A percentile compares a stretch with the other conserved stretches of the same genome.
Conservation (phyloP, 2,888 invertebrate genomes). For the Pimpla rufipes region DNA sequence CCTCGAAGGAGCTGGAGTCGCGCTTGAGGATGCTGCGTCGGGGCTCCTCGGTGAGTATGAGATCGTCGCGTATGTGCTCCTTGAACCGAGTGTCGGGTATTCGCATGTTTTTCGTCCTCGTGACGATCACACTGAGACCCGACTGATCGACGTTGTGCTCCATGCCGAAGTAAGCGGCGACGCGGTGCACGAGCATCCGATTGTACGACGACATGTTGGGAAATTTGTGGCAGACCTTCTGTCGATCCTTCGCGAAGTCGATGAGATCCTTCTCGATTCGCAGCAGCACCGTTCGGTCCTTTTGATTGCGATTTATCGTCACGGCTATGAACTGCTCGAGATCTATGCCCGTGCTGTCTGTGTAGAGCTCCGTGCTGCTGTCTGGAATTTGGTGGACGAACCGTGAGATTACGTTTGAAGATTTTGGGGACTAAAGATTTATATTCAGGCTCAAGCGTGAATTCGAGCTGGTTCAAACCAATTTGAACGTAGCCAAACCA, state of each 20-base stretch:
- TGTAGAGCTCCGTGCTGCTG: constrained; percentile 91
- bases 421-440: background rate
- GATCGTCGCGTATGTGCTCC: constrained; percentile 89
- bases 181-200: constrained; percentile 97
- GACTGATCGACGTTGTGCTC: constrained; percentile 96
- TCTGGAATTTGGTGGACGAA: constrained; percentile 86
- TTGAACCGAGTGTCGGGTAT: constrained; percentile 91
- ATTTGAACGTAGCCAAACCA: no score
- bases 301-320: constrained; percentile 95
- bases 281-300: constrained; percentile 94
- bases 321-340: constrained; percentile 95
- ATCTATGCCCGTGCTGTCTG: constrained; percentile 93
- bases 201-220: constrained; percentile 98
- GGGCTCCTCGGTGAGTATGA: constrained; percentile 89
- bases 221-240: constrained; percentile 89
- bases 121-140: constrained; percentile 93
- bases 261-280: constrained; percentile 95
- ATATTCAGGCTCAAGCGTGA: no score
- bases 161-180: constrained; percentile 97
- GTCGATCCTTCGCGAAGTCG: constrained; percentile 91
- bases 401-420: background rate
- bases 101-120: constrained; percentile 91
- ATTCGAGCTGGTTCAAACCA: no score
- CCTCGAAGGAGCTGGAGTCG: constrained; percentile 93
- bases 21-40: constrained; percentile 93